Conservation (phyloP, 2,797 vertebrate genomes). For the Fringilla coelebs region DNA sequence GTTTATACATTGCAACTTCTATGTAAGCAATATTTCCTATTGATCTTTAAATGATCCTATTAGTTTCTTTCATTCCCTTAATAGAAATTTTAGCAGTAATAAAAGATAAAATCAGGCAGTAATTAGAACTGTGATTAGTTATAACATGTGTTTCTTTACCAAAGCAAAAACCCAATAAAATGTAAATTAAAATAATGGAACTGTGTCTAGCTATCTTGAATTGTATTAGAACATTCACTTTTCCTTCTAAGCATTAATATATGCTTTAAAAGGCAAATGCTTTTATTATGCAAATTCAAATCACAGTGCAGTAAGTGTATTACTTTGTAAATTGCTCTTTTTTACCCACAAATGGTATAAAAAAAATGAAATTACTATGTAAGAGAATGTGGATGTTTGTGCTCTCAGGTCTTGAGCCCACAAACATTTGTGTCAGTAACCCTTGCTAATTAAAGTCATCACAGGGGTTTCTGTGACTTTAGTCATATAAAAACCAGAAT, state of each 20-base stretch:
- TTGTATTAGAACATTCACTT: conserved; percentile 27
- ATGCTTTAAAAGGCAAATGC: conserved; percentile 33
- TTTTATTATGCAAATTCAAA: conserved; percentile 59
- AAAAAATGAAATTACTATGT: background rate
- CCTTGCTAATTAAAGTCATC: background rate
- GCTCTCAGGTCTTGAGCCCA: background rate
- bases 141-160: conserved; percentile 50
- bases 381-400: background rate
- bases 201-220: conserved; percentile 40
- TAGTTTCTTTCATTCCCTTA: conserved; percentile 58
- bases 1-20: conserved; percentile 31
- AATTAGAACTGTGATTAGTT: conserved; percentile 63
- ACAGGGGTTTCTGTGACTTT: background rate
- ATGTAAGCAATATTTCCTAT: conserved; percentile 60
- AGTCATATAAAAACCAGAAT: background rate
- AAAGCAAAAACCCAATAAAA: conserved; percentile 52
- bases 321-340: conserved; percentile 36
- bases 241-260: conserved; percentile 31
- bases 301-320: conserved; percentile 4
- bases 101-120: conserved; percentile 51
- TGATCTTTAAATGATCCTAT: conserved; percentile 61
- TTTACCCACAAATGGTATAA: background rate
- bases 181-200: conserved; percentile 58
- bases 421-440: background rate
- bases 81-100: conserved; percentile 68